Conservation (phyloP, 2,113 vertebrate species). For the Petroica traversi region DNA sequence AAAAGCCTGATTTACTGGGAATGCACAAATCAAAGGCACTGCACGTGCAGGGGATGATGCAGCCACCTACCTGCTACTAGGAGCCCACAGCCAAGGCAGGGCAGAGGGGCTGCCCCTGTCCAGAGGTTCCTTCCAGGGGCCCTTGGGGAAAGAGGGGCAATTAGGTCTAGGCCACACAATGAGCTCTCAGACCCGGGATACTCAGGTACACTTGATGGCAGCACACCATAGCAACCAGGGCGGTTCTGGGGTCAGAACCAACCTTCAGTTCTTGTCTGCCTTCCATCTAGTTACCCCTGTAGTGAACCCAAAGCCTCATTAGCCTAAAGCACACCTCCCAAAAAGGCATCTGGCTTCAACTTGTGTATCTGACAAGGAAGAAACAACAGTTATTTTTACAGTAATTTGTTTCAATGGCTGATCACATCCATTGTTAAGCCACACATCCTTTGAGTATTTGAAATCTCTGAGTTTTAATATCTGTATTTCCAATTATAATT, state of each 20-base stretch:
- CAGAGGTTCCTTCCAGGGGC: not conserved
- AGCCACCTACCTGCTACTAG: not conserved
- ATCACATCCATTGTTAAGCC: not conserved
- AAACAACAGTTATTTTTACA: not conserved
- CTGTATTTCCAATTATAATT: not conserved
- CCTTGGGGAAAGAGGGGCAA: not conserved
- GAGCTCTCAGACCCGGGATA: not conserved
- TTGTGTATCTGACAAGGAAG: not conserved
- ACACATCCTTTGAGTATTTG: not conserved
- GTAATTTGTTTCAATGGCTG: not conserved
- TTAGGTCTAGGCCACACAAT: not conserved
- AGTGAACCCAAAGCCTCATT: not conserved
- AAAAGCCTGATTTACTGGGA: constrained; percentile 10
- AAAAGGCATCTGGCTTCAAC: not conserved
- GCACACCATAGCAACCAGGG: not conserved
- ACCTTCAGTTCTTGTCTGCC: not conserved
- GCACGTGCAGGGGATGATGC: not conserved
- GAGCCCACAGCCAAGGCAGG: not conserved
- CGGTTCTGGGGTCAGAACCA: not conserved
- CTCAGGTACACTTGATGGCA: accelerated
- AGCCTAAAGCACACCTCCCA: not conserved
- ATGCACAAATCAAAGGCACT: not conserved
- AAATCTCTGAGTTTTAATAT: not conserved
- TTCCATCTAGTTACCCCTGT: not conserved
- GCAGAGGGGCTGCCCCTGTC: not conserved